Conservation (phyloP, 1,140 invertebrate genomes). For the Melitaea cinxia region DNA sequence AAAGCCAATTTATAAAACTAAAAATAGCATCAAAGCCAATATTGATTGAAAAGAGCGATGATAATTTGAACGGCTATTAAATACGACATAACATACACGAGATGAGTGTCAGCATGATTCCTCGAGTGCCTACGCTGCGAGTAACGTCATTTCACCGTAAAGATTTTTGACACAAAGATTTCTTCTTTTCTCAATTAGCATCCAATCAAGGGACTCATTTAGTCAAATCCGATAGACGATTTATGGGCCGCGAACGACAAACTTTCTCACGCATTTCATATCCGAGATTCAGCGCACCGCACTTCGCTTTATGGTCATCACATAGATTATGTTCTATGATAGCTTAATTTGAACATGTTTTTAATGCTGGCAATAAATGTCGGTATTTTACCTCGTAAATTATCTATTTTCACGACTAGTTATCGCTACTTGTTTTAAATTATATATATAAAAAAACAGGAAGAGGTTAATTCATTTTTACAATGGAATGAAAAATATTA, state of each 20-base stretch:
- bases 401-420: not conserved
- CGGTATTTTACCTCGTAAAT: not conserved
- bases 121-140: constrained; percentile 32
- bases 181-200: constrained; percentile 71
- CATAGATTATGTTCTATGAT: constrained; percentile 43
- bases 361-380: constrained; percentile 35
- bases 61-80: constrained; percentile 57
- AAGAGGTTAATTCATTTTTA: too few species aligned
- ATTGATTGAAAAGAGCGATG: constrained; percentile 72
- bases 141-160: constrained; percentile 51
- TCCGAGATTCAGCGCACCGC: constrained; percentile 50
- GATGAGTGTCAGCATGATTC: constrained; percentile 43
- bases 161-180: constrained; percentile 50
- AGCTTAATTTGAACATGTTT: constrained; percentile 34
- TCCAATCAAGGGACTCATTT: constrained; percentile 73
- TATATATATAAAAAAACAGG: too few species aligned
- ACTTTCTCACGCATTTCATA: constrained; percentile 69
- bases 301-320: constrained; percentile 48
- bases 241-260: constrained; percentile 52
- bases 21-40: constrained; percentile 64
- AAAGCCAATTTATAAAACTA: constrained; percentile 74
- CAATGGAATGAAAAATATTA: too few species aligned
- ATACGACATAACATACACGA: constrained; percentile 43
- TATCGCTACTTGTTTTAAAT: not conserved
- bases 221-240: constrained; percentile 59